Percentiles rank a stretch among this genome's conserved stretches.
These are phyloP conservation scores for Daboia siamensis DNA, from an alignment of 2,113 vertebrate genomes.

Conservation along the genomic window DNA sequence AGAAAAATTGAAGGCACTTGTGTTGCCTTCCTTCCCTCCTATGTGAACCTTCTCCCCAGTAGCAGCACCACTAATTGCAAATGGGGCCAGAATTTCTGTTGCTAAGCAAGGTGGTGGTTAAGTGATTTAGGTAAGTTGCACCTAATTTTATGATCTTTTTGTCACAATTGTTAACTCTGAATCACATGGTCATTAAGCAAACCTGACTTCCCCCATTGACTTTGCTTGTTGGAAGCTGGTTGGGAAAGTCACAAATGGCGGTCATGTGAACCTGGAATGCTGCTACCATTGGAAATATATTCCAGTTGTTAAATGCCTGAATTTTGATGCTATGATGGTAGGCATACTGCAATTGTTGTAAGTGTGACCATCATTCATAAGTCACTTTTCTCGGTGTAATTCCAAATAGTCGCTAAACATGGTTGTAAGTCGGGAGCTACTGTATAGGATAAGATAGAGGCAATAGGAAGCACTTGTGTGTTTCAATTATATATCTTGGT, in stretches of 20 bases:
- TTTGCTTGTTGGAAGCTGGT: not conserved
- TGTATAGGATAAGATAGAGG: not conserved
- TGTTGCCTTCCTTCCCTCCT: not conserved
- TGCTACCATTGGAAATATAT: not conserved
- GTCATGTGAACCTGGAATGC: not conserved
- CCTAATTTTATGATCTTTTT: not conserved
- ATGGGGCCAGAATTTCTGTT: not conserved
- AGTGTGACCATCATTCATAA: not conserved
- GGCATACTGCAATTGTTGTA: not conserved
- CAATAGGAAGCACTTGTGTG: not conserved
- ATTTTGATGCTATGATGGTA: not conserved
- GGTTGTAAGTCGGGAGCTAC: not conserved
- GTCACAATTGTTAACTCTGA: not conserved
- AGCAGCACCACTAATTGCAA: not conserved
- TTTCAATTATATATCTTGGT: not conserved
- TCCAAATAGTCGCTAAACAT: not conserved
- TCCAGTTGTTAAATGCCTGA: not conserved
- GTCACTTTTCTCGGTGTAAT: not conserved
- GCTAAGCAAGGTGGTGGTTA: not conserved
- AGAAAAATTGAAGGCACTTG: not conserved
- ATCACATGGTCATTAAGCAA: not conserved
- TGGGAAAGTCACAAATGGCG: not conserved
- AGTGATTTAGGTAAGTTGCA: not conserved
- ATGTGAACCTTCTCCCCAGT: not conserved
- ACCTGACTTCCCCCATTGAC: not conserved